Base-by-base conservation (phyloP, 2,888 invertebrate genomes). In the Ochropacha duplaris region DNA sequence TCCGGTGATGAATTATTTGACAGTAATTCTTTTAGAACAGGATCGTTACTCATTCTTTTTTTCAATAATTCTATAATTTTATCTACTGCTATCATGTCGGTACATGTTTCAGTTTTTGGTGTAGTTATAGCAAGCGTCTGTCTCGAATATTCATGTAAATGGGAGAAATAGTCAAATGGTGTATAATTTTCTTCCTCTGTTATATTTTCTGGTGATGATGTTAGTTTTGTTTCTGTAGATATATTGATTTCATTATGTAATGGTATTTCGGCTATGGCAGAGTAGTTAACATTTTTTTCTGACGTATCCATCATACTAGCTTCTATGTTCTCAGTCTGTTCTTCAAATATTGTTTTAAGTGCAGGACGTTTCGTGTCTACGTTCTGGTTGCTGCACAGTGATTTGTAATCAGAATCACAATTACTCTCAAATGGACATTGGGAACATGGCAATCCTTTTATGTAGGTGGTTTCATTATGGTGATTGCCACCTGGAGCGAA, bases 31-130 rank as follows among this genome's bases (percentile, higher is more conserved):
- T 85, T 89, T n/a, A 90, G 79, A 34, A 73, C 61, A 26, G 83
- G 79, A 62, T 92, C 92, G 44, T 71, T 84, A 16, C 77, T 86
- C n/a, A 92, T 64, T 65, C 83, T 88, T 59, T 81, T 86, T 68
- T 85, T 91, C 5, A 92, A 63, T 60, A 91, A 63, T 61, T 89
- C 83, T 28, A 92, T 74, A 57, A 92, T 84, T 56, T 88, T 84
- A 28, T 92, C 89, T 2, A 92, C 76, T 14, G 78, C 81, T 54
- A 87, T 64, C 4, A 71, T 58, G 58, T 87, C 82, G 73, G 85
- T 86, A 63, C 91, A 91, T 60, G 71, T 64, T 49, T 73, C 68
- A 8, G 71, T 64, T 61, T 69, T 71, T 31, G 65, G 59, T 2
- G 77, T 71, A 4, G 66, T 68, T 56, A 70, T 51, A 16, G 72